Evolutionary conservation across 2,888 invertebrate genomes (phyloP).

Genomic region (Drosophila lacicola): DNA sequence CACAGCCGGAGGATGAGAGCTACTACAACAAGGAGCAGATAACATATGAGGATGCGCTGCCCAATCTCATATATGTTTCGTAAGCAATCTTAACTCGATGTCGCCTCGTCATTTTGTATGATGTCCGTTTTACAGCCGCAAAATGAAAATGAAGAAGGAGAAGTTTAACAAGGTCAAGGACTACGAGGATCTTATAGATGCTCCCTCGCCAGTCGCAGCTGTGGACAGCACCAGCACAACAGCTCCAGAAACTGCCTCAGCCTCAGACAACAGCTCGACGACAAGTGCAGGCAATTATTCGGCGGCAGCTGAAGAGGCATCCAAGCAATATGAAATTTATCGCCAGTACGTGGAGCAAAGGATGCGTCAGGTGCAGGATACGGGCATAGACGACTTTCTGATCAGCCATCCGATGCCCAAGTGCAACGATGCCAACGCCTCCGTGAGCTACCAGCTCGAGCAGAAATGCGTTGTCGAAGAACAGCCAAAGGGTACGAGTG

Average conservation of each 20-base stretch:
- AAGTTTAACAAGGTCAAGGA: slow-evolving; percentile 50
- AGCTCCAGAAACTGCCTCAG: slow-evolving; percentile 1
- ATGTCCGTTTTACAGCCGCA: slow-evolving; percentile 24
- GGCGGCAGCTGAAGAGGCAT: slow-evolving; percentile 7
- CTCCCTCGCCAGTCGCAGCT: background rate
- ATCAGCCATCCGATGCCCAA: slow-evolving; percentile 53
- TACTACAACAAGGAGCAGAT: slow-evolving; percentile 75
- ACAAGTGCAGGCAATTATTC: background rate
- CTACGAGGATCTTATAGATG: slow-evolving; percentile 38
- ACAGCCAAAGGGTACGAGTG: slow-evolving; percentile 43
- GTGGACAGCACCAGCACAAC: background rate
- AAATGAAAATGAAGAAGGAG: slow-evolving; percentile 33
- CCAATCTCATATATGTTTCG: slow-evolving; percentile 80
- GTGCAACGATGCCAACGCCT: slow-evolving; percentile 54
- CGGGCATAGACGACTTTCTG: slow-evolving; percentile 43
- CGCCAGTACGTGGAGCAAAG: slow-evolving; percentile 35
- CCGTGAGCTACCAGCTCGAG: slow-evolving; percentile 55
- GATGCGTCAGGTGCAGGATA: slow-evolving; percentile 65
- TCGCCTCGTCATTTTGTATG: accelerated
- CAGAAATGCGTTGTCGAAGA: slow-evolving; percentile 68
- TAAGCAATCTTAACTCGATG: slow-evolving; percentile 44
- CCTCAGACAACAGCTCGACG: background rate
- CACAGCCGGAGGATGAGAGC: slow-evolving; percentile 75
- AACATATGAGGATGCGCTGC: slow-evolving; percentile 70
- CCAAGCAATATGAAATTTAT: slow-evolving; percentile 39